Conservation (phyloP, 2,113 vertebrate species). For the Melanerpes formicivorus region DNA sequence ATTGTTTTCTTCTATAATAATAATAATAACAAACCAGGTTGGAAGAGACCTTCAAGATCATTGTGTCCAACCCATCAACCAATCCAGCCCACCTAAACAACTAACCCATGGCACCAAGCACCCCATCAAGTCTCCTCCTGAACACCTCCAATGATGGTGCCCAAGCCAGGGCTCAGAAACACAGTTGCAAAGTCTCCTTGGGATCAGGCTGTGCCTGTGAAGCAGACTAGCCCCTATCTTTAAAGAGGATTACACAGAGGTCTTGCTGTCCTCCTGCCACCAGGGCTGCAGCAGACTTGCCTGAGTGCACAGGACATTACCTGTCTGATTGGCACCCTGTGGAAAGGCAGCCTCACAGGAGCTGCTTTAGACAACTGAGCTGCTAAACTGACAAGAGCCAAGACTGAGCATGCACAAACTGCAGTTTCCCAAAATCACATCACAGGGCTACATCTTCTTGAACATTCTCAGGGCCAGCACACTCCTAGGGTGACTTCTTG, state of each 20-base stretch:
- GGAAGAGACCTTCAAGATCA: too few species aligned
- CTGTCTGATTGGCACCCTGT: background rate
- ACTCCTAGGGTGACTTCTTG: background rate
- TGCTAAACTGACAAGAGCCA: background rate
- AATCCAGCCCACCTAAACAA: too few species aligned
- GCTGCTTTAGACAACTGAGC: background rate
- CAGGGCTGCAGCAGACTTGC: background rate
- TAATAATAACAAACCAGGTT: too few species aligned
- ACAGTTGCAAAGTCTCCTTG: background rate
- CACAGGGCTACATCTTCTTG: background rate
- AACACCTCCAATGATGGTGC: too few species aligned
- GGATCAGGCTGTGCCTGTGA: background rate
- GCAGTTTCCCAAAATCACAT: background rate
- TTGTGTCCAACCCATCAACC: too few species aligned
- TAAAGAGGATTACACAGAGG: background rate
- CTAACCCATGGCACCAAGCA: too few species aligned
- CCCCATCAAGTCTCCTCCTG: too few species aligned
- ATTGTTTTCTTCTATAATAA: background rate
- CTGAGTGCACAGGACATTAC: background rate
- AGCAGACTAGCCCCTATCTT: background rate
- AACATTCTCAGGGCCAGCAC: background rate
- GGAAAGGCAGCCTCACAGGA: background rate
- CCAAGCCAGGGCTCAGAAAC: rapidly evolving
- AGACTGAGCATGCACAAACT: background rate
- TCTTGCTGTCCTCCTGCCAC: background rate